A percentile compares a stretch with the other conserved stretches of the same genome.
phyloP scores from a whole-genome alignment of 2,113 vertebrate species.

The Poeciliopsis retropinna region DNA sequence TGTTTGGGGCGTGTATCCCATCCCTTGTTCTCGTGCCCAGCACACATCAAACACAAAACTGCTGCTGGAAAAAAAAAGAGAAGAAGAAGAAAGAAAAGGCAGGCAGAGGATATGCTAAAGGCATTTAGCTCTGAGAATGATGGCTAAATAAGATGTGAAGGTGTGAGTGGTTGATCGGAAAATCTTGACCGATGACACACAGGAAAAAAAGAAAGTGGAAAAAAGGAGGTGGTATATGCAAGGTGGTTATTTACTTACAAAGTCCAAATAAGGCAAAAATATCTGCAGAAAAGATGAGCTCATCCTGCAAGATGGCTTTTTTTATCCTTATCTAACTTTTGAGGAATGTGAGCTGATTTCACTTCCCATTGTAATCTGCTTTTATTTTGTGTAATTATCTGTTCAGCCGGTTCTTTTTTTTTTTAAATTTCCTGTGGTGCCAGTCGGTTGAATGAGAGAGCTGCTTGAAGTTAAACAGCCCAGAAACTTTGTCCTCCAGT shows the following conservation, averaged over 20 bases:
- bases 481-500: constrained; percentile 14
- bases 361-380: constrained; percentile 57
- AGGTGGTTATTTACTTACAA: constrained; percentile 30
- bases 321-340: constrained; percentile 41
- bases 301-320: constrained; percentile 11
- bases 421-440: constrained; percentile 62
- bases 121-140: constrained; percentile 10
- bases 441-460: constrained; percentile 40
- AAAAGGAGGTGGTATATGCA: constrained; percentile 11
- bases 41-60: constrained; percentile 73
- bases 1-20: constrained; percentile 79
- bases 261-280: constrained; percentile 45
- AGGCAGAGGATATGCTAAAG: constrained; percentile 6
- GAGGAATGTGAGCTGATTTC: constrained; percentile 53
- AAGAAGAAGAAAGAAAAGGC: constrained; percentile 11
- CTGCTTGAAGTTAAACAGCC: constrained; percentile 27
- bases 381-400: constrained; percentile 70
- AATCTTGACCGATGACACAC: constrained; percentile 19
- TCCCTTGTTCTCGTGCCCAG: constrained; percentile 77
- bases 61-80: constrained; percentile 23
- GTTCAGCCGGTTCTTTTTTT: constrained; percentile 63
- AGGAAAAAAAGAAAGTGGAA: constrained; percentile 1
- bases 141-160: constrained; percentile 24
- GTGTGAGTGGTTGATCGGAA: constrained; percentile 12
- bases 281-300: constrained; percentile 19